Percentiles rank a stretch among this genome's conserved stretches.
Evolutionary conservation across 1,140 invertebrate species (phyloP).

Genomic region (Pseudomyrmex pallidus): DNA sequence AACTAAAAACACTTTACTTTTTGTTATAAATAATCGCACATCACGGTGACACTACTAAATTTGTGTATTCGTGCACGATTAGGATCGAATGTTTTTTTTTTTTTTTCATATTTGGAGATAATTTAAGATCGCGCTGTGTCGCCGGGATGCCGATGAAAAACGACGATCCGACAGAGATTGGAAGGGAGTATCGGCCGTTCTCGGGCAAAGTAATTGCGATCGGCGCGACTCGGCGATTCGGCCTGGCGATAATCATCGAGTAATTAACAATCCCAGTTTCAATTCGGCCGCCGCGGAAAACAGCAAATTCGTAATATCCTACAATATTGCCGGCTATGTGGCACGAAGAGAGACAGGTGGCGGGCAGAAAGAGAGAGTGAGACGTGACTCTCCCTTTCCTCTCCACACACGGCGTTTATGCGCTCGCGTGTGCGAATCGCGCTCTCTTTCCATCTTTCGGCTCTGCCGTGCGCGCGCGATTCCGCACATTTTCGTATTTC

Average conservation of each 20-base stretch:
- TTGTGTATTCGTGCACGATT: too few relatives aligned
- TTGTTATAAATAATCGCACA: too few relatives aligned
- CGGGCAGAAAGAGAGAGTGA: background rate
- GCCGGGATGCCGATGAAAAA: constrained; percentile 2
- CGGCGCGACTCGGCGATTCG: constrained; percentile 79
- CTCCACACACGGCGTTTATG: constrained; percentile 47
- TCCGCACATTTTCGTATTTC: constrained; percentile 85
- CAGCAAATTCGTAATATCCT: constrained; percentile 86
- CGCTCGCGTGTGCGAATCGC: constrained; percentile 29
- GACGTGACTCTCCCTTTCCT: background rate
- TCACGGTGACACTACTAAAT: too few relatives aligned
- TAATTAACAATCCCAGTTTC: constrained; percentile 86
- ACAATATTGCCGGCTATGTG: constrained; percentile 81
- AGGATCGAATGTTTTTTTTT: background rate
- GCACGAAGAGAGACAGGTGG: background rate
- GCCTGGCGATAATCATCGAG: constrained; percentile 83
- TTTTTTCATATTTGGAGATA: background rate
- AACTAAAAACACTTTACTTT: too few relatives aligned
- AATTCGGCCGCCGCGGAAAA: constrained; percentile 84
- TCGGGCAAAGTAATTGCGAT: constrained; percentile 82
- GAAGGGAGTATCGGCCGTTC: constrained; percentile 38
- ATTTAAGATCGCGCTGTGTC: background rate
- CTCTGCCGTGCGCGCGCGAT: constrained; percentile 59
- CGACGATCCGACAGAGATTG: background rate
- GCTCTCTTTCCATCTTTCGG: constrained; percentile 41